Base-by-base conservation (phyloP, 2,113 vertebrate species). In the Solea solea region DNA sequence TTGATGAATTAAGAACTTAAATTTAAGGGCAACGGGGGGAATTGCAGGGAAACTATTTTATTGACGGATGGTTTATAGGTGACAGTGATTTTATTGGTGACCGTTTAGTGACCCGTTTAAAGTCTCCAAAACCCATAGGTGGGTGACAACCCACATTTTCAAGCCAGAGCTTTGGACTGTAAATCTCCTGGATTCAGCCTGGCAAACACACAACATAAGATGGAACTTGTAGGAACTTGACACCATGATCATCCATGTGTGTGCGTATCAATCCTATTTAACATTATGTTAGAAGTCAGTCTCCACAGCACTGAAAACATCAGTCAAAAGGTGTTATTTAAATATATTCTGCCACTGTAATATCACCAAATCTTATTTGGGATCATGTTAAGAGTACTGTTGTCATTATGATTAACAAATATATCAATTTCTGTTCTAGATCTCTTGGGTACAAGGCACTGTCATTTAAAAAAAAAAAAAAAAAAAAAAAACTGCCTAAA, bases 111-210 rank as follows among this genome's bases (percentile, higher is more conserved):
- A 70, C 65, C 16, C 12, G 1, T 58, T 70, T 5, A 15, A 44
- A 28, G 40, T 69, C 56, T 78, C 60, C 46, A 52, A 64, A 81
- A 76, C 59, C 57, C 48, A 64, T 7, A 25, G 16, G 16, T 44
- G 11, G 67, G 21, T 71, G 58, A 68, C 16, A 70, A 56, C 13
- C 50, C 10, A 28, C 59, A 40, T 21, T 58, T 45, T 61, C 61
- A 59, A 50, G 52, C 50, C 28, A 39, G 14, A 46, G 46, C 25
- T 40, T 62, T 58, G 5, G 9, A 52, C 62, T 34, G 15, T 74
- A 74, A 46, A 68, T 77, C 28, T 54, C 10, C 45, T 64, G n/a
- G 50, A 12, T 61, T 76, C 25, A 73, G 5, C 4, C 40, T 7
- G 9, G 13, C 4, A 28, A 7, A 51, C 39, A 8, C n/a, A 50